phyloP scores from a whole-genome alignment of 2,113 vertebrate species.

The Plecotus auritus region DNA sequence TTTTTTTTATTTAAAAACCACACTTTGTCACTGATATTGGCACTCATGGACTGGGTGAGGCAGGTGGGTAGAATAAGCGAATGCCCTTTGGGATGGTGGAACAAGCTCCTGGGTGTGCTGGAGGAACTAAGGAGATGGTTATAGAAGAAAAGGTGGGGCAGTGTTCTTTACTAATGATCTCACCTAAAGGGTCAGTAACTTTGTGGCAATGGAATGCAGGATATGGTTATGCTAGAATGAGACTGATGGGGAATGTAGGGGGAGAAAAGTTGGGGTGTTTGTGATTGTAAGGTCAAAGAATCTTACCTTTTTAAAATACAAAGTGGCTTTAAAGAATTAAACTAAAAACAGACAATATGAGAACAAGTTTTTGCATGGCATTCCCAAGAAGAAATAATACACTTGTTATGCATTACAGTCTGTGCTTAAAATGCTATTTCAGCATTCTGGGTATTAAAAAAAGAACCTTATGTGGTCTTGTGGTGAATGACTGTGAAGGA shows the following conservation, averaged over 20 bases:
- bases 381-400: conserved; percentile 84
- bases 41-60: background rate
- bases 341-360: conserved; percentile 77
- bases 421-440: conserved; percentile 85
- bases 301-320: conserved; percentile 65
- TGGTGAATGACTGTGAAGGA: conserved; percentile 84
- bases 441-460: conserved; percentile 87
- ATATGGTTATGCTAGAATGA: background rate
- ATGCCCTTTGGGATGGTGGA: background rate
- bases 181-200: background rate
- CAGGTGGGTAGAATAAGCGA: background rate
- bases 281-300: background rate
- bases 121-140: background rate
- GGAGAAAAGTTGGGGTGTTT: background rate
- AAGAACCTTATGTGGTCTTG: conserved; percentile 85
- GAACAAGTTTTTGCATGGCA: conserved; percentile 80
- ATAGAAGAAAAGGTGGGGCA: background rate
- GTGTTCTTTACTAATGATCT: background rate
- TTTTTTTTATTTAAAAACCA: background rate
- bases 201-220: background rate
- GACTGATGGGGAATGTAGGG: background rate
- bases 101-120: background rate
- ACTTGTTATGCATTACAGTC: conserved; percentile 85
- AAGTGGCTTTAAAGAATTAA: conserved; percentile 78
- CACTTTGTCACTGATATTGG: background rate